Percentiles rank a stretch among this genome's conserved stretches.
phyloP scores from a whole-genome alignment of 2,888 invertebrate species.

The Beris chalybata region DNA sequence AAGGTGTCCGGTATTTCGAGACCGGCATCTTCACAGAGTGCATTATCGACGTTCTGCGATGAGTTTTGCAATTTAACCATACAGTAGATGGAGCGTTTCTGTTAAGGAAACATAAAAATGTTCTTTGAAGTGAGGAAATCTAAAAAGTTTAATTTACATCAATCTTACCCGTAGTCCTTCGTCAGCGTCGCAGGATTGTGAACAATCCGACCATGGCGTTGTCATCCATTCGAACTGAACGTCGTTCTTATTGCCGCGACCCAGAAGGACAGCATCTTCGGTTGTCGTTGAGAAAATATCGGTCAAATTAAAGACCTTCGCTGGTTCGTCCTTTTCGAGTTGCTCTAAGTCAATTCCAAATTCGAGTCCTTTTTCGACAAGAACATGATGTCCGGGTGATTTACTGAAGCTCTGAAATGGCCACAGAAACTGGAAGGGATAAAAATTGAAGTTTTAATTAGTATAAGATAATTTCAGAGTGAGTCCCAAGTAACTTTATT shows the following conservation, averaged over 20 bases:
- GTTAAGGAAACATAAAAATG: slow-evolving; percentile 48
- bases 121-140: slow-evolving; percentile 7
- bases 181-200: slow-evolving; percentile 74
- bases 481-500: too few relatives aligned
- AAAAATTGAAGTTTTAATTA: too few relatives aligned
- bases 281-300: slow-evolving; percentile 41
- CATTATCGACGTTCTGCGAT: slow-evolving; percentile 64
- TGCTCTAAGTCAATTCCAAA: slow-evolving; percentile 54
- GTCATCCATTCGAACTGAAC: slow-evolving; percentile 77
- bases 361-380: slow-evolving; percentile 57
- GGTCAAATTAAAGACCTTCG: slow-evolving; percentile 43
- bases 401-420: slow-evolving; percentile 76
- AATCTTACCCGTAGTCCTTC: slow-evolving; percentile 59
- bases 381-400: slow-evolving; percentile 71
- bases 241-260: slow-evolving; percentile 48
- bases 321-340: slow-evolving; percentile 51
- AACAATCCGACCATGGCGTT: slow-evolving; percentile 85
- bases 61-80: slow-evolving; percentile 63
- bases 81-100: slow-evolving; percentile 73
- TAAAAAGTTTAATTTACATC: not conserved
- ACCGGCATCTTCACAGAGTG: slow-evolving; percentile 71
- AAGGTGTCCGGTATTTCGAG: slow-evolving; percentile 65
- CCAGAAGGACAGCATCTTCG: slow-evolving; percentile 40
- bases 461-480: too few relatives aligned
- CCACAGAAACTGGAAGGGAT: slow-evolving; percentile 71